These are phyloP conservation scores for Scaptomyza tumidula DNA, from an alignment of 2,888 invertebrate genomes.

Conservation along the genomic window DNA sequence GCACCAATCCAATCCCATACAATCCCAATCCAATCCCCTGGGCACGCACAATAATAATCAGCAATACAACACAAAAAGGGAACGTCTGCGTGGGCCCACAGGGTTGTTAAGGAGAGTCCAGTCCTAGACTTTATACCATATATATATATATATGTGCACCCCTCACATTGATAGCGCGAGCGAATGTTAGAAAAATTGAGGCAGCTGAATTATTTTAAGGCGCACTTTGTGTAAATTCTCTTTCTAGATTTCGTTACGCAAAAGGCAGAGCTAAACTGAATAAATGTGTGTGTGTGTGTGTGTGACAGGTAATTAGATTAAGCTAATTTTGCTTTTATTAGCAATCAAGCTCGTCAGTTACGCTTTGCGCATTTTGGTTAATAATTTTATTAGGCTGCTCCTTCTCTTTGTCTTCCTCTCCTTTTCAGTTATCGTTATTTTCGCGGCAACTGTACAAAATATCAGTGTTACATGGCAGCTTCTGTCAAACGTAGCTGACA, in stretches of 20 bases:
- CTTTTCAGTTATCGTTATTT: neutral
- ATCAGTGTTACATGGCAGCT: constrained; percentile 47
- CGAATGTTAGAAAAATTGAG: constrained; percentile 25
- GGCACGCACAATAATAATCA: constrained; percentile 78
- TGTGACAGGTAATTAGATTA: constrained; percentile 82
- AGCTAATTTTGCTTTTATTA: constrained; percentile 81
- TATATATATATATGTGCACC: neutral
- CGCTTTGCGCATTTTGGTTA: constrained; percentile 58
- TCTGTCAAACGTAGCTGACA: constrained; percentile 61
- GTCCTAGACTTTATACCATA: constrained; percentile 5
- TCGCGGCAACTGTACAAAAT: constrained; percentile 8
- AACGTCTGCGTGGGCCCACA: constrained; percentile 30
- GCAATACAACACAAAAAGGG: constrained; percentile 35
- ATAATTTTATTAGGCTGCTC: constrained; percentile 72
- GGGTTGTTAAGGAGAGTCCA: constrained; percentile 41
- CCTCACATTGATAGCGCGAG: neutral
- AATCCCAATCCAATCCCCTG: constrained; percentile 50
- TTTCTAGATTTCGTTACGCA: constrained; percentile 51
- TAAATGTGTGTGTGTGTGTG: constrained; percentile 47
- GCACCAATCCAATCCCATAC: neutral
- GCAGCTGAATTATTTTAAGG: constrained; percentile 52
- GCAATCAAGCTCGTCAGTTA: constrained; percentile 60
- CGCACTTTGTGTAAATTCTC: constrained; percentile 16
- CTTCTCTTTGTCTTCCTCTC: neutral
- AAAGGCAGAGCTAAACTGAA: constrained; percentile 41